Evolutionary conservation across 2,113 vertebrate species (phyloP).

Genomic region (Plecotus auritus): DNA sequence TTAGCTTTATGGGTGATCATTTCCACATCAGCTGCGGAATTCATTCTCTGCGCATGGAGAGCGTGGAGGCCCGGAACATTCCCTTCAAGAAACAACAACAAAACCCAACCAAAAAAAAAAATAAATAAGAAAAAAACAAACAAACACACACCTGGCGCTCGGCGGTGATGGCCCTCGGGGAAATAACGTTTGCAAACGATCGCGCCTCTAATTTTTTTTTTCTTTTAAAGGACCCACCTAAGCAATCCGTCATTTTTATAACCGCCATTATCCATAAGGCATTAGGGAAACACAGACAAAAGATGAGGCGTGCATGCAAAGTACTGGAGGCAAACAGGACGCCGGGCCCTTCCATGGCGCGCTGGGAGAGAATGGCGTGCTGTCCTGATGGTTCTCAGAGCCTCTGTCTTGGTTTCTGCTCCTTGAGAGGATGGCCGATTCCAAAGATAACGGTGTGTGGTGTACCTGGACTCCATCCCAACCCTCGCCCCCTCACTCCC

Average conservation of each 20-base stretch:
- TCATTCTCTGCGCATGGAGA: constrained; percentile 67
- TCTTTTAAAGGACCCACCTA: not conserved
- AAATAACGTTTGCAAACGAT: not conserved
- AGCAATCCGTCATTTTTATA: constrained; percentile 46
- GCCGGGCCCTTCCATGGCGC: not conserved
- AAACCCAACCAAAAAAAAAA: not conserved
- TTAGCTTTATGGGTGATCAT: constrained; percentile 82
- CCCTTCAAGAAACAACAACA: constrained; percentile 36
- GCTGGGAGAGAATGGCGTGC: constrained; percentile 26
- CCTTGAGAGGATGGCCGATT: not conserved
- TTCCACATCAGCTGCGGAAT: constrained; percentile 72
- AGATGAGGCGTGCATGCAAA: not conserved
- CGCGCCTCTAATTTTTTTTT: not conserved
- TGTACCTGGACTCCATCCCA: accelerated
- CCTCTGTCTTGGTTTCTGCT: not conserved
- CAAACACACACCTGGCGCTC: not conserved
- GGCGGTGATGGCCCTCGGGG: not conserved
- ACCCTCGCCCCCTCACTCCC: too few relatives aligned
- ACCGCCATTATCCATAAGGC: constrained; percentile 35
- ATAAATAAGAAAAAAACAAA: too few relatives aligned
- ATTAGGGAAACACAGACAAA: not conserved
- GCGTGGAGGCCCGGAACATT: not conserved
- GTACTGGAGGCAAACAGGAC: not conserved
- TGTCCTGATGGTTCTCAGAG: not conserved
- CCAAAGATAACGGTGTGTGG: accelerated